phyloP scores from a whole-genome alignment of 2,113 vertebrate genomes.

The Oreotrochilus melanogaster region DNA sequence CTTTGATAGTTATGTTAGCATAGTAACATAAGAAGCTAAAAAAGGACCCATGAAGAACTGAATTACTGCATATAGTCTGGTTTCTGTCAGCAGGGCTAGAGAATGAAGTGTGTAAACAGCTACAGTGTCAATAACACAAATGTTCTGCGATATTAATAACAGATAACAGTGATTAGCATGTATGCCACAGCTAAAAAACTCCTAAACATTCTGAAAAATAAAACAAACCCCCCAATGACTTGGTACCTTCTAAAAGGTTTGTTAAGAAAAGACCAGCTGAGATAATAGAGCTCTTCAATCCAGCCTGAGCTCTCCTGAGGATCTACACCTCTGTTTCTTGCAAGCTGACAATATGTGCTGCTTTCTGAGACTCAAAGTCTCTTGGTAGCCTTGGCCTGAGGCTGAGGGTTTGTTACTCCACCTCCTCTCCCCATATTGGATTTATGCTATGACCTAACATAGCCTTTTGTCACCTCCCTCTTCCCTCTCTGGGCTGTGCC shows the following conservation, averaged over 20 bases:
- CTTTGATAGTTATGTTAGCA: neutral
- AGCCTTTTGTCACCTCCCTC: neutral
- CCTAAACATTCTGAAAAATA: neutral
- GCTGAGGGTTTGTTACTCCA: neutral
- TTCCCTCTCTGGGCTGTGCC: neutral
- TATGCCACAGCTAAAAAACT: neutral
- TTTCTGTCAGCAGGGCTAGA: neutral
- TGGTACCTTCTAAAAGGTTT: neutral
- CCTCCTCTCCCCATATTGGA: rapidly evolving
- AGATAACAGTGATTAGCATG: neutral
- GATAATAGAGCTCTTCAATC: neutral
- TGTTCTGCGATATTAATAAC: neutral
- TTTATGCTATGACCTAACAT: neutral
- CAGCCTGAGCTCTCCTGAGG: neutral
- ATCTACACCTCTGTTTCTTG: neutral
- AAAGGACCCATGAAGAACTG: neutral
- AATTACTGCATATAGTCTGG: neutral
- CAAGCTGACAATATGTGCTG: rapidly evolving
- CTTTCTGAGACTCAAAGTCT: neutral
- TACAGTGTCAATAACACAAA: neutral
- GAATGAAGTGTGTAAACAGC: neutral
- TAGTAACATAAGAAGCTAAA: neutral
- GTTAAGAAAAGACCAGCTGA: neutral
- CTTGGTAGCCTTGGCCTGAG: neutral
- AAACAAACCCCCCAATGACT: neutral